Base-by-base conservation (phyloP, 2,888 invertebrate genomes). In the Latrodectus hesperus region DNA sequence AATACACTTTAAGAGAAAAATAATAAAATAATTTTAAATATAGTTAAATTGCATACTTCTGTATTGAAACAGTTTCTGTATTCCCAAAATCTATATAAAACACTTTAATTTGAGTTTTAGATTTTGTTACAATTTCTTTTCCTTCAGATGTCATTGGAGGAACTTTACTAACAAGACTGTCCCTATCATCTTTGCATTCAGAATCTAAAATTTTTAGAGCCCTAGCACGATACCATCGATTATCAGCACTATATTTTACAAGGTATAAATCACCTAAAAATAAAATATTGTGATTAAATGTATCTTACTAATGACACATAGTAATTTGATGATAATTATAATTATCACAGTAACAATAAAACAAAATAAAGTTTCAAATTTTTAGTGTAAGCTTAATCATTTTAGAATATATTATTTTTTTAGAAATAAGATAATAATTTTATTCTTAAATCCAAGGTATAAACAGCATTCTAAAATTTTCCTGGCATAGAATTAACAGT, bases 41-140 rank as follows among this genome's bases (percentile, higher is more conserved):
- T 6, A 38, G 38, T 38, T 38, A 38, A 38, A 38, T 38, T 38
- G 2, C 55, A 11, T 88, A 88, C 88, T 75, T 72, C 12, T 79
- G 65, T 22, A 84, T 14, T 52, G 84, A 52, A 71, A 80, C 55
- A 51, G 67, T 71, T 70, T 88, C 88, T 53, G 64, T 70, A 51
- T 89, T 88, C 75, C 89, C 89, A 79, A 74, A 88, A 83, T 89
- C 89, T 22, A 88, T 80, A 64, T 79, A 89, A 68, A 70, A 60
- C 8, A 88, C 78, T 60, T 80, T 83, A n/a, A 83, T 75, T 72
- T 10, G 65, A 22, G 9, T 17, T 55, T 82, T 81, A 49, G 65
- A 52, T 12, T 71, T 64, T 26, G 68, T 51, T 38, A 22, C 17
- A 67, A n/a, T 9, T 53, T 53, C 52, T 10, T 9, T 22, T n/a